Percentiles rank a stretch among this genome's conserved stretches.
phyloP scores from a whole-genome alignment of 2,888 invertebrate genomes.

The Mythimna vitellina region DNA sequence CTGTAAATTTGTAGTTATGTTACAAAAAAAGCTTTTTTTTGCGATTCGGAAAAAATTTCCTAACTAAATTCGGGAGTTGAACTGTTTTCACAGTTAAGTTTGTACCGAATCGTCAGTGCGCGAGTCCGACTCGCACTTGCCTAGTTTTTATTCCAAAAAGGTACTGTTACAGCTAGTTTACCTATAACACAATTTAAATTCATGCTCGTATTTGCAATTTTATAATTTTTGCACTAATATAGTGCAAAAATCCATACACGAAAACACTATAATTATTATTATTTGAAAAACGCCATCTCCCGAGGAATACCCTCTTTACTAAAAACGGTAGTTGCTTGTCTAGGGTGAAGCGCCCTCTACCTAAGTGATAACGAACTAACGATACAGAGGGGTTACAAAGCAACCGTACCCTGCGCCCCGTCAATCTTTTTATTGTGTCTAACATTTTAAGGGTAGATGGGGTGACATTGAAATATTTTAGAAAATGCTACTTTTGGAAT shows the following conservation, averaged over 20 bases:
- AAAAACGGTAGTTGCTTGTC: background rate
- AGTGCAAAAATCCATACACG: too few species aligned
- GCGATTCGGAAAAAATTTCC: too few species aligned
- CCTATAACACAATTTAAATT: background rate
- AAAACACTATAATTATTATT: too few species aligned
- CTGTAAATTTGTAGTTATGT: too few species aligned
- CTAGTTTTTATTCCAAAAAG: too few species aligned
- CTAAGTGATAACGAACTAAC: constrained; percentile 33
- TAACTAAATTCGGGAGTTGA: too few species aligned
- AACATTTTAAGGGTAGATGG: constrained; percentile 47
- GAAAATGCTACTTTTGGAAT: background rate
- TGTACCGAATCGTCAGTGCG: too few species aligned
- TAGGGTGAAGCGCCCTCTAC: constrained; percentile 60
- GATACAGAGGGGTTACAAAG: constrained; percentile 25
- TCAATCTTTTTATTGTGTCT: constrained; percentile 32
- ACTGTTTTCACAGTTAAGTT: too few species aligned
- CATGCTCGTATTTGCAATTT: background rate
- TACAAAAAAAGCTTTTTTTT: too few species aligned
- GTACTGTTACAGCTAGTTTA: background rate
- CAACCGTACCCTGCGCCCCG: constrained; percentile 2
- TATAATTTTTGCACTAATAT: background rate
- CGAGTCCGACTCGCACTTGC: too few species aligned
- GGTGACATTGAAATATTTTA: constrained; percentile 24
- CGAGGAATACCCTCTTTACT: constrained; percentile 18
- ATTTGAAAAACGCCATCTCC: constrained; percentile 59